Conservation (phyloP, 2,797 vertebrate species). For the Typhlichthys subterraneus region DNA sequence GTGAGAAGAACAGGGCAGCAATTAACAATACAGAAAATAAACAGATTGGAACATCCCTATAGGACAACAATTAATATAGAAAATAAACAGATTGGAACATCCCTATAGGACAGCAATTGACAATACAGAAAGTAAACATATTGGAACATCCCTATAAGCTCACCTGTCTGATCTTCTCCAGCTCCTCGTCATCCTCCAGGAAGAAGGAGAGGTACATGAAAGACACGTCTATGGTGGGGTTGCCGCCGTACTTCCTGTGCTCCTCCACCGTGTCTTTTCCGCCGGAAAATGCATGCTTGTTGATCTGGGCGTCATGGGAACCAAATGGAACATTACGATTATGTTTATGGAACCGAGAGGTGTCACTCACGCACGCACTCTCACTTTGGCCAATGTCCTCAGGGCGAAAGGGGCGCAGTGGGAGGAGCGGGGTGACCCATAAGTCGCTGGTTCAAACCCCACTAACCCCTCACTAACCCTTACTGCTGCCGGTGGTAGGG, state of each 20-base stretch:
- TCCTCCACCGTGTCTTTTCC: constrained; percentile 95
- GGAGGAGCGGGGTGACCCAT: too few relatives aligned
- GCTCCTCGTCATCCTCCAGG: constrained; percentile 91
- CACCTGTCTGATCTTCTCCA: constrained; percentile 94
- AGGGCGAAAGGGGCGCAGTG: too few relatives aligned
- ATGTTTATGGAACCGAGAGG: too few relatives aligned
- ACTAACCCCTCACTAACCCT: too few relatives aligned
- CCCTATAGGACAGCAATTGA: not conserved
- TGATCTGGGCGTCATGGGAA: constrained; percentile 77
- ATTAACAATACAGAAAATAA: constrained; percentile 1
- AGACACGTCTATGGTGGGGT: constrained; percentile 92
- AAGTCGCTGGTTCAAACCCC: too few relatives aligned
- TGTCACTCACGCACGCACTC: too few relatives aligned
- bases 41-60: not conserved
- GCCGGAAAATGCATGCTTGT: constrained; percentile 96
- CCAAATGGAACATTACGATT: not conserved
- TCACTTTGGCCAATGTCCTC: too few relatives aligned
- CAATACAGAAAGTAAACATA: not conserved
- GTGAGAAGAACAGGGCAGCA: not conserved
- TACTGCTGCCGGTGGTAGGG: too few relatives aligned
- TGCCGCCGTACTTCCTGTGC: constrained; percentile 88
- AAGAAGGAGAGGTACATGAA: constrained; percentile 99
- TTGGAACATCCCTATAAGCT: constrained; percentile 9
- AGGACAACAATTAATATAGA: not conserved
- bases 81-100: not conserved